phyloP scores from a whole-genome alignment of 2,888 invertebrate species.

The Mythimna impura region DNA sequence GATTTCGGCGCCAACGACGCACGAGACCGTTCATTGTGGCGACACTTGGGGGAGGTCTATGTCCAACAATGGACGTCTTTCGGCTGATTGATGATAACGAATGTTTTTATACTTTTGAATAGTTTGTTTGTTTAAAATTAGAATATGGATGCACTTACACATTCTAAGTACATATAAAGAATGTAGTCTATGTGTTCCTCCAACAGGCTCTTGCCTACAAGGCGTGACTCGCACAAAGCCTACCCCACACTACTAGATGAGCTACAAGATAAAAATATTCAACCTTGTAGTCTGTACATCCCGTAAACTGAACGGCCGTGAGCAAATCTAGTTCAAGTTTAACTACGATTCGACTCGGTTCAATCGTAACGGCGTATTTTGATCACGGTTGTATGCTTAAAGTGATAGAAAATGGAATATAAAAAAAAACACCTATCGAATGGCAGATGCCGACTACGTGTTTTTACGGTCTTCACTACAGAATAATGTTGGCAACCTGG shows the following conservation, averaged over 20 bases:
- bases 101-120: too few species aligned
- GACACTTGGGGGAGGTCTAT: too few species aligned
- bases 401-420: background rate
- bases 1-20: too few species aligned
- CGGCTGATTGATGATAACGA: too few species aligned
- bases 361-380: slow-evolving; percentile 11
- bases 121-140: too few species aligned
- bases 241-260: background rate
- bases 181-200: background rate
- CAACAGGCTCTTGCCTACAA: background rate
- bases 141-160: too few species aligned
- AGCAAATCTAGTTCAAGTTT: slow-evolving; percentile 50
- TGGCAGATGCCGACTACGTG: too few species aligned
- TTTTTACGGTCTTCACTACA: too few species aligned
- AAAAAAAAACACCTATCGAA: too few species aligned
- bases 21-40: too few species aligned
- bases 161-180: background rate
- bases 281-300: slow-evolving; percentile 24
- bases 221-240: slow-evolving; percentile 5
- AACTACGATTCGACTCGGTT: slow-evolving; percentile 29
- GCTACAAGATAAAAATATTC: slow-evolving; percentile 14
- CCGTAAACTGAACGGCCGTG: slow-evolving; percentile 40
- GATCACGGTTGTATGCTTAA: slow-evolving; percentile 3
- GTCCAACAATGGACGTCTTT: too few species aligned
- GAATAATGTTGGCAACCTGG: too few species aligned